These are phyloP conservation scores for Etheostoma spectabile DNA, from an alignment of 2,113 vertebrate genomes.

Conservation along the genomic window DNA sequence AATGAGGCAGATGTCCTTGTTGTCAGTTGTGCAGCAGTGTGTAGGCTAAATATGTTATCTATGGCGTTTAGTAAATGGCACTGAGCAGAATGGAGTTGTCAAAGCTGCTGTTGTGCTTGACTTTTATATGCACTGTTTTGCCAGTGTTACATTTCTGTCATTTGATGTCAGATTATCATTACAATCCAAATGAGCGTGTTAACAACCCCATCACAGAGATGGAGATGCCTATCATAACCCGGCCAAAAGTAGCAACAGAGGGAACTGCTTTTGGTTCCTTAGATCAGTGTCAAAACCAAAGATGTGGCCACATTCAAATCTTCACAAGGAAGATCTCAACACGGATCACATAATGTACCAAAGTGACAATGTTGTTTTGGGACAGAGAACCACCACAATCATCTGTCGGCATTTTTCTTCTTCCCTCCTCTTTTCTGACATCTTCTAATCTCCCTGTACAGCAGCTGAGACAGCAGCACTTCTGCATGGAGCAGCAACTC, in stretches of 20 bases:
- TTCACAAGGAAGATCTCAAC: constrained; percentile 30
- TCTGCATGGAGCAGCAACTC: constrained; percentile 62
- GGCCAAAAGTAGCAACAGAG: constrained; percentile 47
- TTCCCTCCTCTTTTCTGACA: constrained; percentile 24
- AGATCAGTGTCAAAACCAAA: constrained; percentile 45
- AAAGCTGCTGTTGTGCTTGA: constrained; percentile 26
- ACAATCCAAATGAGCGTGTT: constrained; percentile 33
- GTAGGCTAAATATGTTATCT: constrained; percentile 16
- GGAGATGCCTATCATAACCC: constrained; percentile 53
- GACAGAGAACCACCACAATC: constrained; percentile 23
- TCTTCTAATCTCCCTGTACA: constrained; percentile 67
- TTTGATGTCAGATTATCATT: constrained; percentile 42
- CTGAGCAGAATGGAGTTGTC: constrained; percentile 29
- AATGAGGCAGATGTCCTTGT: constrained; percentile 12
- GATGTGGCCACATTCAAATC: constrained; percentile 21
- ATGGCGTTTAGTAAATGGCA: constrained; percentile 31
- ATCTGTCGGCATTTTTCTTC: constrained; percentile 53
- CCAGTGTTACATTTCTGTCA: constrained; percentile 35
- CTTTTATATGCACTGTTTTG: constrained; percentile 6
- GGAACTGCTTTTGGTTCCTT: constrained; percentile 44
- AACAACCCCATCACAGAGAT: constrained; percentile 33
- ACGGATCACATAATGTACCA: constrained; percentile 17
- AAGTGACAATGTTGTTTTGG: constrained; percentile 42
- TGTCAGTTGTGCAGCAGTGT: constrained; percentile 7
- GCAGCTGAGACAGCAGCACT: constrained; percentile 66